phyloP scores from a whole-genome alignment of 2,797 vertebrate species.

The Sebastes iracundus region DNA sequence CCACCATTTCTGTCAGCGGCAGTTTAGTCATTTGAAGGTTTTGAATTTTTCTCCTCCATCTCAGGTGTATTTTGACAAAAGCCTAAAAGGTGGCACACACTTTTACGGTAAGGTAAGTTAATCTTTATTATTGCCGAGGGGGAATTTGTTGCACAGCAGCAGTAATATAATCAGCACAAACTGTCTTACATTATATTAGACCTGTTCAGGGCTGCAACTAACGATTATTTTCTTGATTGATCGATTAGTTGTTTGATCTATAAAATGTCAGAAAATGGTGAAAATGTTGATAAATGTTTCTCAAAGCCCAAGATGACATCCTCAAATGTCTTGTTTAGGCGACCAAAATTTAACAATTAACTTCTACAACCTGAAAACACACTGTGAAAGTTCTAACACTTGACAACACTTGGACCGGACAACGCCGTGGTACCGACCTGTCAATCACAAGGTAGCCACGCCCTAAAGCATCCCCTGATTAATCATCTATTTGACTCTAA shows the following conservation, averaged over 20 bases:
- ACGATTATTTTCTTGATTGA: accelerated
- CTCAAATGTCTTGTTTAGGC: no score
- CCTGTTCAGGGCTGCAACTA: neutral
- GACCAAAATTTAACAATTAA: no score
- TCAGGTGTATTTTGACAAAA: neutral
- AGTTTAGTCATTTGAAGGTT: constrained; percentile 2
- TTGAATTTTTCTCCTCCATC: neutral
- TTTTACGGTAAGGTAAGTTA: no score
- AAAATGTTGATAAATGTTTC: no score
- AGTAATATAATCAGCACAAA: neutral
- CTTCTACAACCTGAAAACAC: no score
- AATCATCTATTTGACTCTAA: no score
- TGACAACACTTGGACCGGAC: accelerated
- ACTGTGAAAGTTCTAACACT: no score
- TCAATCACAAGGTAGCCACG: no score
- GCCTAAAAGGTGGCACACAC: neutral
- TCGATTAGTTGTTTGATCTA: no score
- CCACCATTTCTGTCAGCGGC: neutral
- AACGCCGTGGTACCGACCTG: accelerated
- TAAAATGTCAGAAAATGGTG: no score
- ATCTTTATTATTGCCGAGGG: neutral
- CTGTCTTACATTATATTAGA: neutral
- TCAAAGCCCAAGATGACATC: accelerated
- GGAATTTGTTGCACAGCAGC: neutral
- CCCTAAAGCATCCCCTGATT: accelerated